These are phyloP conservation scores for Molorchus minor DNA, from an alignment of 2,888 invertebrate species.

Conservation along the genomic window DNA sequence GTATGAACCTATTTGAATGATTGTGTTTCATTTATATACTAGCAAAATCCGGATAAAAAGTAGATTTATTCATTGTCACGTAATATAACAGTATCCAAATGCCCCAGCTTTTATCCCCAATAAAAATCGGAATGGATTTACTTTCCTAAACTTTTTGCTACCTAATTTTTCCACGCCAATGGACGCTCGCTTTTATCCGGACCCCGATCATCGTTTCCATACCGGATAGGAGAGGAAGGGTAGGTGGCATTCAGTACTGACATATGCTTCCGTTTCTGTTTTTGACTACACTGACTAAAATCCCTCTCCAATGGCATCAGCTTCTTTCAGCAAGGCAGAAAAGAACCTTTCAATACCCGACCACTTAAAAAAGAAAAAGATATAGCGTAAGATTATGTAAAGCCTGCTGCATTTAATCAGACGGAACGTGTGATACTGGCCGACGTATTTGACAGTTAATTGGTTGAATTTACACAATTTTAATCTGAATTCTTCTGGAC, in stretches of 20 bases:
- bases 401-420: conserved; percentile 37
- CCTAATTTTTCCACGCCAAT: conserved; percentile 33
- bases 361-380: conserved; percentile 30
- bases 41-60: no score
- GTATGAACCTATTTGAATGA: no score
- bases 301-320: conserved; percentile 30
- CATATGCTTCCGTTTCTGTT: conserved; percentile 13
- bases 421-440: conserved; percentile 30
- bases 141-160: not conserved
- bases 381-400: conserved; percentile 34
- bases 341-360: conserved; percentile 21
- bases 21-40: no score
- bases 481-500: no score
- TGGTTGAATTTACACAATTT: no score
- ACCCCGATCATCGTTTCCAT: conserved; percentile 37
- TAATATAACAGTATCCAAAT: no score
- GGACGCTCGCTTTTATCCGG: conserved; percentile 31
- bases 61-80: no score
- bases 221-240: conserved; percentile 24
- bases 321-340: conserved; percentile 22
- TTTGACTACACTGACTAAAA: conserved; percentile 15
- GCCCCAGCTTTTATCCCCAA: no score
- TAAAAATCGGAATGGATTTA: not conserved
- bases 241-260: conserved; percentile 23
- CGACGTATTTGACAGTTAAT: not conserved